Evolutionary conservation across 2,888 invertebrate species (phyloP), one percentile per base, ranked within the genome.

Genomic region (Volucella zonaria): DNA sequence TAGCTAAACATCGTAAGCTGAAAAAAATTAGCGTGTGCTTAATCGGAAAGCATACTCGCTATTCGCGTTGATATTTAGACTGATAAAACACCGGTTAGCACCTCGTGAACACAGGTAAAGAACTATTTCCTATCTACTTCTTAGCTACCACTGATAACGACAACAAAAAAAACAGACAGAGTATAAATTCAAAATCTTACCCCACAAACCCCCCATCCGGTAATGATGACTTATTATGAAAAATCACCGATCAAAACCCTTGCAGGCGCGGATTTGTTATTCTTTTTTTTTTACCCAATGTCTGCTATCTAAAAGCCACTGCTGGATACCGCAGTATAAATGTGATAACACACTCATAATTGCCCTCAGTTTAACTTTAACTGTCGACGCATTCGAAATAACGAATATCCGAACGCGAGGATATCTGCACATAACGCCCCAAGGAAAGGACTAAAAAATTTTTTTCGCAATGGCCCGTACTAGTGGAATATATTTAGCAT

Each of bases 171-270:
- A 54, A 45, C 18, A 54, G 18, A 61, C 47, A 70, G 11, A 6
- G 43, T 12, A 52, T 23, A 70, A 58, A 70, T 40, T 49, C 23
- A 58, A 45, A 70, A 47, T 14, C 40, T 15, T 23, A 23, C 10
- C 8, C 43, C 51, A 9, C 45, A 6, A n/a, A 14, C 18, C 43
- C 49, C 66, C 66, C 52, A 14, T 47, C 51, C 8, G 58, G 11
- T 61, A 70, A 64, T 71, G 78, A 78, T 73, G 73, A 73, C 23
- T 66, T 73, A 73, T 67, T 61, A 70, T 62, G 40, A 56, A 45
- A 56, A 70, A 64, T 71, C 47, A 70, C 71, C 64, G 71, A 71
- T 78, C 64, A 78, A 31, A 31, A 31, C 64, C 58, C 43, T 11
- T 61, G 47, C 23, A 31, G 75, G 67, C 61, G 58, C 52, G 45